Conservation (phyloP, 1,140 invertebrate species). For the Sinonovacula constricta region DNA sequence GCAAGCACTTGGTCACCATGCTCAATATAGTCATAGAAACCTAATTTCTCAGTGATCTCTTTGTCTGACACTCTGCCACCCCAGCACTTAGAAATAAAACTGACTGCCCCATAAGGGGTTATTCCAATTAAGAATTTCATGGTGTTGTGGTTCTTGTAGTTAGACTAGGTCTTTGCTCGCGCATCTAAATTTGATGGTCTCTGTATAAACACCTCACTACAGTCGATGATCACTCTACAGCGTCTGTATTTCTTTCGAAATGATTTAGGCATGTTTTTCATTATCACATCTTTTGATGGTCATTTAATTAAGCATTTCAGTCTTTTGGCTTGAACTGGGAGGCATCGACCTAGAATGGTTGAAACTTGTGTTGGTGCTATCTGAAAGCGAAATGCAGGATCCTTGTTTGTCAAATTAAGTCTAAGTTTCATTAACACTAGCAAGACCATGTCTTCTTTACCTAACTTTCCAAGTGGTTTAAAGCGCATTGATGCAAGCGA, state of each 20-base stretch:
- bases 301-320: constrained; percentile 16
- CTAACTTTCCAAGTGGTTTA: constrained; percentile 8
- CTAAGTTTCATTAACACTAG: constrained; percentile 28
- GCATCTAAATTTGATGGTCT: constrained; percentile 13
- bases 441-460: constrained; percentile 2
- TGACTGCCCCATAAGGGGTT: constrained; percentile 21
- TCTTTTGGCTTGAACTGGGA: not conserved
- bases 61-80: constrained; percentile 53
- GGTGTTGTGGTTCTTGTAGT: constrained; percentile 23
- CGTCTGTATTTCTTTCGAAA: constrained; percentile 6
- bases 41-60: constrained; percentile 33
- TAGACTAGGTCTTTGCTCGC: constrained; percentile 9
- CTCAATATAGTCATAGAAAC: constrained; percentile 41
- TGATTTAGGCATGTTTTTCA: constrained; percentile 21
- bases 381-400: constrained; percentile 7
- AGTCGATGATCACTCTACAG: constrained; percentile 27
- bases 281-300: constrained; percentile 1
- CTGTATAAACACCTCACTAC: constrained; percentile 28
- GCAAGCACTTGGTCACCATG: constrained; percentile 43
- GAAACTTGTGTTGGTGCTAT: constrained; percentile 12
- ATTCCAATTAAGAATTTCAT: constrained; percentile 17
- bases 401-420: constrained; percentile 1
- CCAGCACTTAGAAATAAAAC: constrained; percentile 33
- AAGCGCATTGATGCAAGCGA: not conserved
- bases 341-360: not conserved